Base-by-base conservation (phyloP, 2,888 invertebrate genomes). In the Druceiella hillmani region DNA sequence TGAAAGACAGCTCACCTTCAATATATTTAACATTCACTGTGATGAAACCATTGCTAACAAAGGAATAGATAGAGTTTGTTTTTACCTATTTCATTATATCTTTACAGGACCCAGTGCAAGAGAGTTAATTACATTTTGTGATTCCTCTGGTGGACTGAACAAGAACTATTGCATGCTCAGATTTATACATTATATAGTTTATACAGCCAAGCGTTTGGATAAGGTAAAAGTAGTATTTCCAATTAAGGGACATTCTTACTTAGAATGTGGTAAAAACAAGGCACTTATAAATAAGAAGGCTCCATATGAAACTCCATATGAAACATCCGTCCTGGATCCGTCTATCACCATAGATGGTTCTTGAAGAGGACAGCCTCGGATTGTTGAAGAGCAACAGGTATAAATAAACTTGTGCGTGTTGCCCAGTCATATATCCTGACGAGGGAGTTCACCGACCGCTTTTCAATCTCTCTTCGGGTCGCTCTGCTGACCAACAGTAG, bases 11-110 rank as follows among this genome's bases (percentile, higher is more conserved):
- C 37, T 47, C 12, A 33, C 47, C 9, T 16, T 47, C 16, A 43
- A 48, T 41, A 5, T 32, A 25, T 52, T 54, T 46, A 53, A 52
- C 45, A 46, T 52, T 17, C 50, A 52, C 41, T 41, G 40, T 17
- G n/a, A n/a, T n/a, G n/a, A n/a, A n/a, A n/a, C n/a, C n/a, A n/a
- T n/a, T n/a, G n/a, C 35, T 51, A 50, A 48, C 38, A 51, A 53
- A 41, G 49, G 50, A 12, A 43, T 42, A 26, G 50, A 53, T 41
- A 45, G 51, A 29, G 50, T 53, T 4, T 44, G 41, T 38, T 53
- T 50, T 27, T 28, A 52, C 30, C 31, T 53, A 2, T 42, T 48
- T 47, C 40, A 51, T 43, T 52, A 47, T 45, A 32, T 52, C 16
- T 39, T 36, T 27, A 44, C 49, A 20, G 30, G 32, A 20, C 35